phyloP scores from a whole-genome alignment of 2,797 vertebrate species.

The Psittacula derbiana region DNA sequence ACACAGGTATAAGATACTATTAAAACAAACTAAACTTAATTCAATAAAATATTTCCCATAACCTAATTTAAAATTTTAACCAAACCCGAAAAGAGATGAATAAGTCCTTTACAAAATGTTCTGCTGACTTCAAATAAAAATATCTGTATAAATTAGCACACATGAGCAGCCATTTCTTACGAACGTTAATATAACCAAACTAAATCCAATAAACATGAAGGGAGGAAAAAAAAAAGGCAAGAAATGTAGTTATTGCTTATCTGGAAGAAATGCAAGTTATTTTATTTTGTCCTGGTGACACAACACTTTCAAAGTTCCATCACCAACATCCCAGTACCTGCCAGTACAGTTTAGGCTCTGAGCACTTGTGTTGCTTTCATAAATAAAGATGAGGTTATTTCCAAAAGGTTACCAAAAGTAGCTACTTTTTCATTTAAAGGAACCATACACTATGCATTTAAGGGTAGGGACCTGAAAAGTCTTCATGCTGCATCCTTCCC shows the following conservation, averaged over 20 bases:
- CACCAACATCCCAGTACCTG: background rate
- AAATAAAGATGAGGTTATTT: background rate
- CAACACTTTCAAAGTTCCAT: background rate
- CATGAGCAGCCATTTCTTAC: slow-evolving; percentile 15
- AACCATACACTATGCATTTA: background rate
- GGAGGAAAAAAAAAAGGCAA: background rate
- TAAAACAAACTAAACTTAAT: background rate
- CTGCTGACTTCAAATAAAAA: background rate
- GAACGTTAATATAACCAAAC: slow-evolving; percentile 31
- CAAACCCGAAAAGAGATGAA: background rate
- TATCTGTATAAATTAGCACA: background rate
- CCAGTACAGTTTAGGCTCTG: background rate
- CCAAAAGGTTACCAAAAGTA: background rate
- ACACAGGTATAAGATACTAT: background rate
- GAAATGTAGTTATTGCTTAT: slow-evolving; percentile 6
- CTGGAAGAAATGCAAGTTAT: background rate
- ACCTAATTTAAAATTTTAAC: background rate
- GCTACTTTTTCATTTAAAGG: background rate
- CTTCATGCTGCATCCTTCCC: background rate
- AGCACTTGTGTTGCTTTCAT: background rate
- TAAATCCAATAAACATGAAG: background rate
- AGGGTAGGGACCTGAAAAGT: background rate
- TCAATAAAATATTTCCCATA: background rate
- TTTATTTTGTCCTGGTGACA: background rate
- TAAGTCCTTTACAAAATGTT: background rate